A percentile compares a stretch with the other conserved stretches of the same genome.
These are phyloP conservation scores for Aldrovandia affinis DNA, from an alignment of 2,797 vertebrate species.

Conservation along the genomic window DNA sequence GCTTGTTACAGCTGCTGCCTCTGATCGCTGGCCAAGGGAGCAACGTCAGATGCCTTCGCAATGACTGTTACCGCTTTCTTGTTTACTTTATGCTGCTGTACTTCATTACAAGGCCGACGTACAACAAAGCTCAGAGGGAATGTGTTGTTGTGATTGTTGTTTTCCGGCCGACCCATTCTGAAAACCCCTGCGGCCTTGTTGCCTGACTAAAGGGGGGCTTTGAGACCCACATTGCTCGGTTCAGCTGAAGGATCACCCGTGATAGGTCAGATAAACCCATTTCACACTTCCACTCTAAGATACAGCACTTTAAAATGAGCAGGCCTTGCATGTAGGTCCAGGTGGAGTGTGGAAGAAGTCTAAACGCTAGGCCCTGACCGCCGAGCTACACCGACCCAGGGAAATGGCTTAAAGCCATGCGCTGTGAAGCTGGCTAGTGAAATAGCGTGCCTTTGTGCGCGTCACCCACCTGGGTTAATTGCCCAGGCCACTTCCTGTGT, in stretches of 20 bases:
- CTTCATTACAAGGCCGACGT: conserved; percentile 12
- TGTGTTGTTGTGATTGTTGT: not conserved
- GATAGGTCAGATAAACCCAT: not conserved
- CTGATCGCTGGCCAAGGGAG: conserved; percentile 28
- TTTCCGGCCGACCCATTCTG: conserved; percentile 7
- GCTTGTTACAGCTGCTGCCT: conserved; percentile 41
- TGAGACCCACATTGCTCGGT: conserved; percentile 7
- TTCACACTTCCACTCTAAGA: not conserved
- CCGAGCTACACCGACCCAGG: not conserved
- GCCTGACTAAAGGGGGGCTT: not conserved
- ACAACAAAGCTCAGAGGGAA: conserved; percentile 30
- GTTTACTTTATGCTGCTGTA: conserved; percentile 13
- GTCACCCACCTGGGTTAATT: conserved; percentile 35
- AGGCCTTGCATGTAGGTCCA: conserved; percentile 7
- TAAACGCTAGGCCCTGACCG: not conserved
- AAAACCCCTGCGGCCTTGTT: not conserved
- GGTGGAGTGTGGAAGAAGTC: conserved; percentile 37
- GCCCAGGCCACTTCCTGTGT: conserved; percentile 45
- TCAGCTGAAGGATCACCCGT: conserved; percentile 13
- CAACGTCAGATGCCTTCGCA: conserved; percentile 7
- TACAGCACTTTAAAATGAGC: not conserved
- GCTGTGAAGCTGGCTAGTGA: conserved; percentile 25
- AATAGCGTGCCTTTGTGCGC: conserved; percentile 48
- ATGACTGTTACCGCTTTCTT: conserved; percentile 13
- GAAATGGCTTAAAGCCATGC: conserved; percentile 44